Evolutionary conservation across 2,888 invertebrate genomes (phyloP).

Genomic region (Nezara viridula): DNA sequence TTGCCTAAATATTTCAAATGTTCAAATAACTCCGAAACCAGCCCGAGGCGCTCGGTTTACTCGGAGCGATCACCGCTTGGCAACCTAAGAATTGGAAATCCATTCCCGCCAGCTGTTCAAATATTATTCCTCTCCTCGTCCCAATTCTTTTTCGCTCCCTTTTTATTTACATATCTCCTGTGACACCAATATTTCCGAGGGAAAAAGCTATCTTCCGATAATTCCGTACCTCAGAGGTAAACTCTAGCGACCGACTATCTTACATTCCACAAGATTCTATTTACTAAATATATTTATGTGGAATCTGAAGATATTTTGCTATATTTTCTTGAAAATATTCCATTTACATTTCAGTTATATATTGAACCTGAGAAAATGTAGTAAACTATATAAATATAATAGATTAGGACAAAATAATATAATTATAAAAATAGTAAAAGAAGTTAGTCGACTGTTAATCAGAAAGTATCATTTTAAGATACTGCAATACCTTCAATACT

Average conservation of each 20-base stretch:
- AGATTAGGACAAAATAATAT: too few relatives aligned
- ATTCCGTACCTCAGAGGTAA: neutral
- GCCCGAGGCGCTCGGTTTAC: neutral
- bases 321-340: too few relatives aligned
- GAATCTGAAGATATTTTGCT: neutral
- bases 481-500: too few relatives aligned
- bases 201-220: constrained; percentile 6
- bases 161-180: constrained; percentile 35
- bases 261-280: neutral
- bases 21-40: neutral
- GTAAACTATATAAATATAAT: too few relatives aligned
- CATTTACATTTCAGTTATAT: too few relatives aligned
- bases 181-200: constrained; percentile 7
- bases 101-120: constrained; percentile 30
- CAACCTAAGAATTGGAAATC: constrained; percentile 33
- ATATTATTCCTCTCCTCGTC: constrained; percentile 20
- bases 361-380: too few relatives aligned
- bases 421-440: too few relatives aligned
- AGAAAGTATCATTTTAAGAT: too few relatives aligned
- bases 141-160: constrained; percentile 13
- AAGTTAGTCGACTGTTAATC: too few relatives aligned
- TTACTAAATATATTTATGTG: neutral
- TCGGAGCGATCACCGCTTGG: neutral
- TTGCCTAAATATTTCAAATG: constrained; percentile 2
- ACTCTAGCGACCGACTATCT: neutral